Base-by-base conservation (phyloP, 2,888 invertebrate species). In the Serripes groenlandicus region DNA sequence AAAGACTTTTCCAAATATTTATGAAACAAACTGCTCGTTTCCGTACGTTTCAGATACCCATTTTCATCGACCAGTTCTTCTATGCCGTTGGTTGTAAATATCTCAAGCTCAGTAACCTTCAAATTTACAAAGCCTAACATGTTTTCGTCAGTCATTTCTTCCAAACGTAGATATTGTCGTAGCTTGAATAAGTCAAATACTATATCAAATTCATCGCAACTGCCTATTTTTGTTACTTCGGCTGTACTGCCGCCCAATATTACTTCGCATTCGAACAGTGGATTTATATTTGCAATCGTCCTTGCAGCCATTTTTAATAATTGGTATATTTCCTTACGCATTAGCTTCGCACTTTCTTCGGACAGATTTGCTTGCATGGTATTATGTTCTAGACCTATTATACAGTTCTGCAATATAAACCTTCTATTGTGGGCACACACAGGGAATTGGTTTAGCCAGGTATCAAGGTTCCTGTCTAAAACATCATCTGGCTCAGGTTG, bases 151-250 rank as follows among this genome's bases (percentile, higher is more conserved):
- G 32, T 21, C 11, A 32, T 28, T 28, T 74, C 69, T n/a, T 60
- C 37, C 15, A 69, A 15, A 21, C 54, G 35, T 11, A 56, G 21
- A 26, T 26, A 15, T 9, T 79, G 26, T 66, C 78, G 78, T 5
- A 79, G 18, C 62, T 68, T 68, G n/a, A 54, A 73, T 37, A 79
- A 69, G 56, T 79, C 78, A 60, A 74, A 79, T 18, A 73, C 70
- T 7, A 73, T 5, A 74, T 74, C 78, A 58, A 73, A 68, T 26
- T 74, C 74, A 79, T 73, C 74, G 15, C 30, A 62, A 23, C 32
- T 49, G 7, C 78, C 78, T 5, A 78, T 58, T 66, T 79, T 79
- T 3, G 78, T 79, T 1, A 30, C 69, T 60, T 74, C 74, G 4
- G 73, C 49, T n/a, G 42, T 56, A 37, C 78, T 78, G 30, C 78